Evolutionary conservation across 2,797 vertebrate genomes (phyloP).

Genomic region (Epinephelus coioides): DNA sequence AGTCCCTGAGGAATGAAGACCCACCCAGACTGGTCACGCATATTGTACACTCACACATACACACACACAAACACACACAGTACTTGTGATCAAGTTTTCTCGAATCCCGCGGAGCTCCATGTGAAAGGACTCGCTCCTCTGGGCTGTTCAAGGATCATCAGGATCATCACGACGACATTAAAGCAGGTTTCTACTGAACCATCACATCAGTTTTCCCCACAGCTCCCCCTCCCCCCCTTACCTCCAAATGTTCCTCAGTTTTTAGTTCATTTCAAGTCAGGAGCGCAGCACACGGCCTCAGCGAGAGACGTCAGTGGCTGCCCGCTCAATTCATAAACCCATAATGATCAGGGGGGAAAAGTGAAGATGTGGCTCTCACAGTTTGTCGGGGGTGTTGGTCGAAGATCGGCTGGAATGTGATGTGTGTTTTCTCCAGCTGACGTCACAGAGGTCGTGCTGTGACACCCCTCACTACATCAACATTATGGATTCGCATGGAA

Average conservation of each 20-base stretch:
- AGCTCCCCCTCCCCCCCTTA: background rate
- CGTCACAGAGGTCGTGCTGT: slow-evolving; percentile 33
- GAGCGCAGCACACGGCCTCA: slow-evolving; percentile 25
- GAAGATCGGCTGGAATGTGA: slow-evolving; percentile 25
- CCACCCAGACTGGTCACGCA: slow-evolving; percentile 60
- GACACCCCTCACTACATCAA: slow-evolving; percentile 26
- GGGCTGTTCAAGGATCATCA: slow-evolving; percentile 83
- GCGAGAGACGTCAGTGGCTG: background rate
- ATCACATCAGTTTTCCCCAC: slow-evolving; percentile 8
- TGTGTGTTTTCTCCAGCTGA: slow-evolving; percentile 3
- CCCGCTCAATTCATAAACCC: slow-evolving; percentile 31
- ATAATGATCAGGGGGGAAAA: slow-evolving; percentile 27
- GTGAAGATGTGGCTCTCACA: slow-evolving; percentile 25
- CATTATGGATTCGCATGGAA: slow-evolving; percentile 11
- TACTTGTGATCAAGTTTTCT: slow-evolving; percentile 79
- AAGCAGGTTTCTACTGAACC: slow-evolving; percentile 44
- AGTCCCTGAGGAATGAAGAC: slow-evolving; percentile 86
- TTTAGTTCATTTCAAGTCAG: slow-evolving; percentile 63
- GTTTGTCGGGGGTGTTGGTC: slow-evolving; percentile 7
- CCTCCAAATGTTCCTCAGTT: slow-evolving; percentile 46
- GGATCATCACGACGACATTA: slow-evolving; percentile 71
- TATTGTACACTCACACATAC: slow-evolving; percentile 4
- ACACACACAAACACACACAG: slow-evolving; percentile 36
- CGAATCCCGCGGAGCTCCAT: slow-evolving; percentile 59
- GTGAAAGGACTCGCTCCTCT: slow-evolving; percentile 52